A percentile compares a stretch with the other conserved stretches of the same genome.
Conservation (phyloP, 2,888 invertebrate genomes). For the Helicoverpa assulta region DNA sequence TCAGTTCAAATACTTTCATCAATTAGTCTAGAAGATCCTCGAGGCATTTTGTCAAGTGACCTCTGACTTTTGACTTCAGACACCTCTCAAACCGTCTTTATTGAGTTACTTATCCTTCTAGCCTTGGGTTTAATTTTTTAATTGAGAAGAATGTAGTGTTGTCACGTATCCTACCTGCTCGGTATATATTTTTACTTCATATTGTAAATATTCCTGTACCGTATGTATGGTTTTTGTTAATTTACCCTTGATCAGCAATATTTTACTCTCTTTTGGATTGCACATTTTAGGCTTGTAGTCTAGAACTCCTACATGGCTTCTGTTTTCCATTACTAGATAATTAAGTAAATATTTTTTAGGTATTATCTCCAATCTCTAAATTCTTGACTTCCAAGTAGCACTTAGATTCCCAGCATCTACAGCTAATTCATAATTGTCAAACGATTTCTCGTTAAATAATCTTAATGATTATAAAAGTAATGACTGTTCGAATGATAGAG, state of each 20-base stretch:
- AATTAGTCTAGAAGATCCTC: slow-evolving; percentile 54
- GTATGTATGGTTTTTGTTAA: not conserved
- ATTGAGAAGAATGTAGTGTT: slow-evolving; percentile 55
- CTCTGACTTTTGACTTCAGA: slow-evolving; percentile 75
- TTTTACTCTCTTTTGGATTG: no score
- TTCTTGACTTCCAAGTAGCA: no score
- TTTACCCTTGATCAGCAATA: slow-evolving; percentile 16
- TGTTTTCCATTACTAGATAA: no score
- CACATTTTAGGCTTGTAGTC: no score
- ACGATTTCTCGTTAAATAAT: not conserved
- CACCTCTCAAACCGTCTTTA: slow-evolving; percentile 69
- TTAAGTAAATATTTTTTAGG: no score
- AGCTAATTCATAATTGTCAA: not conserved
- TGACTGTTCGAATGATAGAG: not conserved
- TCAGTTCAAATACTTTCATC: slow-evolving; percentile 50
- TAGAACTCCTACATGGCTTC: no score
- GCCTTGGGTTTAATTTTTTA: slow-evolving; percentile 63
- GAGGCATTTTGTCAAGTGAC: slow-evolving; percentile 66
- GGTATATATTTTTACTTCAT: not conserved
- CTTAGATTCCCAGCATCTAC: no score
- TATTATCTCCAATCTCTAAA: no score
- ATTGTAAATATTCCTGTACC: not conserved
- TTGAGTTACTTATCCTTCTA: slow-evolving; percentile 72
- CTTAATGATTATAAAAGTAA: not conserved
- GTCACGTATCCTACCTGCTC: not conserved